Evolutionary conservation across 2,113 vertebrate genomes (phyloP).

Genomic region (Anguilla rostrata): DNA sequence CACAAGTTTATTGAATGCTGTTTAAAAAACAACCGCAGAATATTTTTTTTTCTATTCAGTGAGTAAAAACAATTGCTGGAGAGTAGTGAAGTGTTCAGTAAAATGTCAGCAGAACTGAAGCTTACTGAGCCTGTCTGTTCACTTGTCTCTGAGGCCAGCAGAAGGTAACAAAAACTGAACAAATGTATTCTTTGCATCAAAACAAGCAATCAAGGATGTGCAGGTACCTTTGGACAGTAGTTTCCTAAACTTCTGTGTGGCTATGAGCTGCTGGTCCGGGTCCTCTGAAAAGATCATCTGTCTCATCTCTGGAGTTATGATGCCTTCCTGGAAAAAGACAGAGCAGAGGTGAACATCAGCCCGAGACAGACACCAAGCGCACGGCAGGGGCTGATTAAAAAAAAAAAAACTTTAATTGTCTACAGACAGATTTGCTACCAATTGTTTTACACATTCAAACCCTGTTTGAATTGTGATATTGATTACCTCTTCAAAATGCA

Average conservation of each 20-base stretch:
- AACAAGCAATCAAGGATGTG: too few relatives aligned
- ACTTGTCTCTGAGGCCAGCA: not conserved
- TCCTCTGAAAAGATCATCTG: slow-evolving; percentile 93
- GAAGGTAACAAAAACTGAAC: not conserved
- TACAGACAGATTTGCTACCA: not conserved
- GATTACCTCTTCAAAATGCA: too few relatives aligned
- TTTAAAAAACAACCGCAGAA: not conserved
- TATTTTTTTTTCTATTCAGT: too few relatives aligned
- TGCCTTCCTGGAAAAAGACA: slow-evolving; percentile 75
- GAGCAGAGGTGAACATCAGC: not conserved
- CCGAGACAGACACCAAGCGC: not conserved
- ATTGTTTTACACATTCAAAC: not conserved
- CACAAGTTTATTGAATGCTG: not conserved
- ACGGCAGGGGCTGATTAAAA: too few relatives aligned
- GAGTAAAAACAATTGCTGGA: too few relatives aligned
- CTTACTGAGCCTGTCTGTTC: too few relatives aligned
- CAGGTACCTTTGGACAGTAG: slow-evolving; percentile 83
- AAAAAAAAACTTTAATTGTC: too few relatives aligned
- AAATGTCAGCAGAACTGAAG: too few relatives aligned
- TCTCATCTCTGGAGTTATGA: slow-evolving; percentile 87
- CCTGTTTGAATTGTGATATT: too few relatives aligned
- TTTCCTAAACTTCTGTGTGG: slow-evolving; percentile 90
- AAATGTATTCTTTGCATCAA: too few relatives aligned
- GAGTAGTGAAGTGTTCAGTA: too few relatives aligned
- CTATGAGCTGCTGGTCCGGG: slow-evolving; percentile 83